A percentile compares a stretch with the other conserved stretches of the same genome.
Conservation (phyloP, 2,888 invertebrate genomes). For the Athripsodes cinereus region DNA sequence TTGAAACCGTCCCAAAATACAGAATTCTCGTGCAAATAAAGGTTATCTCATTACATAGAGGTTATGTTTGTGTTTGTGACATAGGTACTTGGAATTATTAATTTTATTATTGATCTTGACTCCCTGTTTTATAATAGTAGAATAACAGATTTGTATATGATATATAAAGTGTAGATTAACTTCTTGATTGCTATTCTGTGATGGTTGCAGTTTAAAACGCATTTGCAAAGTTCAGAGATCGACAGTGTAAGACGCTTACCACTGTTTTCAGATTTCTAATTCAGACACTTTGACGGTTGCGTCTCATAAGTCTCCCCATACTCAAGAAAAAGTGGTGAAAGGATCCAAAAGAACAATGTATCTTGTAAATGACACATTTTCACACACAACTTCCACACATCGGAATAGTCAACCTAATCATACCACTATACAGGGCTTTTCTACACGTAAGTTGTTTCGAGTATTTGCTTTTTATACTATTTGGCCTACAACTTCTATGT, state of each 20-base stretch:
- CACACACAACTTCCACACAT: slow-evolving; percentile 37
- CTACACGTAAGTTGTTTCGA: slow-evolving; percentile 11
- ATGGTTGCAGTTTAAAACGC: too few relatives aligned
- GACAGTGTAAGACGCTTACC: too few relatives aligned
- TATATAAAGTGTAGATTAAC: too few relatives aligned
- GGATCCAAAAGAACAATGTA: slow-evolving; percentile 40
- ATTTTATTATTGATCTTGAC: too few relatives aligned
- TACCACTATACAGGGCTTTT: slow-evolving; percentile 33
- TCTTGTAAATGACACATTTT: slow-evolving; percentile 41
- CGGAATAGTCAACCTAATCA: slow-evolving; percentile 48
- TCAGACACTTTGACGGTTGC: slow-evolving; percentile 49
- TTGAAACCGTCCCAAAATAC: not conserved
- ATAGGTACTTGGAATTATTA: too few relatives aligned
- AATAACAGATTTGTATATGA: too few relatives aligned
- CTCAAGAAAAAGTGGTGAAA: slow-evolving; percentile 43
- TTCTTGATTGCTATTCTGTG: too few relatives aligned
- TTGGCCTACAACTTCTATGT: too few relatives aligned
- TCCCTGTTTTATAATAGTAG: too few relatives aligned
- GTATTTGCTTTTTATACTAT: too few relatives aligned
- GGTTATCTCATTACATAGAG: not conserved
- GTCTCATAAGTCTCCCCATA: slow-evolving; percentile 48
- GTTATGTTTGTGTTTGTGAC: not conserved
- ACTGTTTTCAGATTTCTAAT: slow-evolving; percentile 36
- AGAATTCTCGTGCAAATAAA: too few relatives aligned
- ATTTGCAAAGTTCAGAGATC: too few relatives aligned